Evolutionary conservation across 2,888 invertebrate species (phyloP), one percentile per base, ranked within the genome.

Genomic region (Herminia tarsipennalis): DNA sequence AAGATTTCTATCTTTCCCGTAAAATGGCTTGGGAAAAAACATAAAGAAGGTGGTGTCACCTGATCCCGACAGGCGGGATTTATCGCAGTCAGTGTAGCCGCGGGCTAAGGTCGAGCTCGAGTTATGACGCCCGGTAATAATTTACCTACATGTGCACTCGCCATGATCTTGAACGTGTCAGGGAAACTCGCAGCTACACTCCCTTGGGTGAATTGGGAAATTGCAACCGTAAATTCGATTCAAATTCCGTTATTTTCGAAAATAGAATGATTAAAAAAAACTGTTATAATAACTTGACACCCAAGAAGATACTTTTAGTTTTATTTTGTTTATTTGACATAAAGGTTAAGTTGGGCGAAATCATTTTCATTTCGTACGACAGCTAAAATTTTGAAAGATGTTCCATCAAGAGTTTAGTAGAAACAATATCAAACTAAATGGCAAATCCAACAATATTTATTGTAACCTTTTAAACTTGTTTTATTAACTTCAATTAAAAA

Each of bases 21-120:
- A 91, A 92, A 92, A 92, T 82, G 86, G 91, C 88, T 88, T 92
- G 92, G 90, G 92, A 92, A 92, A 92, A 92, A 92, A 92, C 92
- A 92, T 92, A 92, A 92, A 92, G 91, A 90, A 92, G 89, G 87
- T 83, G 88, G 89, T 91, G 92, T 92, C 92, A 92, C 92, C 92
- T 92, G 91, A 90, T 87, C 89, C 84, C 78, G 91, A 88, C 90
- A 87, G 85, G 62, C 61, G 66, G 68, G 88, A 91, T 90, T 91
- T 86, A 91, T 87, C 45, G 76, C 75, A 60, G 80, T 78, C 83
- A 76, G 87, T 90, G 89, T 90, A 88, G 86, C 89, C 89, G 78
- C 81, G 83, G 87, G 88, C 88, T 91, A 79, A 92, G 90, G 86
- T 84, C 83, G 81, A 73, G 66, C 74, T 40, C 73, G 77, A 86